Percentiles rank a stretch among this genome's conserved stretches.
Evolutionary conservation across 1,140 invertebrate genomes (phyloP).

Genomic region (Drosophila suzukii): DNA sequence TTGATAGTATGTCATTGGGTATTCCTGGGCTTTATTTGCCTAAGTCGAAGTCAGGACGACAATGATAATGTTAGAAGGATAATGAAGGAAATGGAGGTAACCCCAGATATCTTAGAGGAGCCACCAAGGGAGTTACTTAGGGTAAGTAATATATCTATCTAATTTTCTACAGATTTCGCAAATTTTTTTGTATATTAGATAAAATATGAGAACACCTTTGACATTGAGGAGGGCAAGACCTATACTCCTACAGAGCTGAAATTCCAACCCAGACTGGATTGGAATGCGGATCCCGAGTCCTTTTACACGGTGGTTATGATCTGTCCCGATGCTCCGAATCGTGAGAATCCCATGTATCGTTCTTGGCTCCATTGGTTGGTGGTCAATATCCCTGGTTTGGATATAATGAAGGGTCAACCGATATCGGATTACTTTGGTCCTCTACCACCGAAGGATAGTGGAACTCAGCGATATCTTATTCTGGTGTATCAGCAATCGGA

Average conservation of each 20-base stretch:
- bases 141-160: conserved; percentile 13
- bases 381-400: conserved; percentile 93
- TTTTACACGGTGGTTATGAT: conserved; percentile 91
- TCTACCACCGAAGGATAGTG: conserved; percentile 92
- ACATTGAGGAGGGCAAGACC: conserved; percentile 61
- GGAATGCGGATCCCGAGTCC: conserved; percentile 86
- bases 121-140: conserved; percentile 84
- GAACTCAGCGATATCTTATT: conserved; percentile 95
- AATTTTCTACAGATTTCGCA: background rate
- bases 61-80: conserved; percentile 54
- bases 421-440: conserved; percentile 93
- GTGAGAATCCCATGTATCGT: conserved; percentile 90
- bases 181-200: conserved; percentile 12
- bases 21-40: conserved; percentile 17
- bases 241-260: conserved; percentile 63
- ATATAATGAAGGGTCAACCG: conserved; percentile 90
- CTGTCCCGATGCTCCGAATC: conserved; percentile 87
- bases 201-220: conserved; percentile 46
- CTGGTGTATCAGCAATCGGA: conserved; percentile 91
- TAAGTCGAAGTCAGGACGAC: conserved; percentile 25
- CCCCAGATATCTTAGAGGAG: conserved; percentile 89
- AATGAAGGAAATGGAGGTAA: conserved; percentile 85
- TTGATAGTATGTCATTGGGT: conserved; percentile 12
- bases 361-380: conserved; percentile 97
- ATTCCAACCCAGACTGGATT: conserved; percentile 85